Base-by-base conservation (phyloP, 2,888 invertebrate genomes). In the Melikaiella ostensackeni region DNA sequence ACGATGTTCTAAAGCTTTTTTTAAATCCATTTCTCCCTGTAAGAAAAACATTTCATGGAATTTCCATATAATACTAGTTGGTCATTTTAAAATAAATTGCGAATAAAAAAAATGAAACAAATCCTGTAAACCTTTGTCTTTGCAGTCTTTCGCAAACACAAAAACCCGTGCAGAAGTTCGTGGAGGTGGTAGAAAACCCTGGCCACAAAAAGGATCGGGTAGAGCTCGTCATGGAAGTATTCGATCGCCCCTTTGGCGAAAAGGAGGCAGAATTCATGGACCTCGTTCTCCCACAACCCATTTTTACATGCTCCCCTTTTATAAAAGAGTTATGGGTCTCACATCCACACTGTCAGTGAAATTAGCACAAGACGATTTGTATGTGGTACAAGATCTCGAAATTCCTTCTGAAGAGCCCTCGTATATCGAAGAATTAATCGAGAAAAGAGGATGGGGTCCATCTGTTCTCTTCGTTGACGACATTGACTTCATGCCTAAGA, bases 181-280 rank as follows among this genome's bases (percentile, higher is more conserved):
- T 70, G 98, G 98, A 55, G 97, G 98, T 75, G 98, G 98, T 0
- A 93, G 94, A 35, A 99, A 99, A 87, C 99, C 99, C 0, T 99
- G 98, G 98, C 97, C 97, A 0, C 99, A 99, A 90, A 99, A 99
- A 92, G 98, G 98, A 30, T 89, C 94, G 38, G 99, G 99, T 0
- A 94, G 94, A 84, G 97, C 99, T 1, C 94, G 99, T 62, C 98
- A 98, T 89, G 98, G 98, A 19, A 98, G 97, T 16, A 97, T 97
- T 79, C 94, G 98, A 77, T 97, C 98, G 2, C 99, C 99, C 0
- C 89, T 98, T 1, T 98, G 95, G 92, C 93, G 93, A 81, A 95
- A 96, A 0, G 98, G 99, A 87, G 99, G 98, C 64, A 90, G 95
- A 64, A 94, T 94, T 7, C 97, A 98, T 88, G 99, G 99, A 0